Evolutionary conservation across 2,113 vertebrate species (phyloP), one percentile per base, ranked within the genome.

Genomic region (Rhinoptilus africanus): DNA sequence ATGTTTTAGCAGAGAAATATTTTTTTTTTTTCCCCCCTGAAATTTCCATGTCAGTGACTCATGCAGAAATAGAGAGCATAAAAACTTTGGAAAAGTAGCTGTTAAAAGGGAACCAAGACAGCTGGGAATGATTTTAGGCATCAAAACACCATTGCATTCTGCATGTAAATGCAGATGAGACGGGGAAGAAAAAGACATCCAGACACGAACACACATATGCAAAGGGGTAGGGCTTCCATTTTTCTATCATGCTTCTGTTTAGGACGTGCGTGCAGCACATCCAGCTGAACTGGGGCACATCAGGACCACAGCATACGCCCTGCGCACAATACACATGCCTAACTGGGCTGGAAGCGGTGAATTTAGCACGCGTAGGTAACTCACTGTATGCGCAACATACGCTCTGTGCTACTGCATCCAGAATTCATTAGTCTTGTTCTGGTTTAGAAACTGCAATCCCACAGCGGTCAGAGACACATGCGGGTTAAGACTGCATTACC

Each of bases 251-350:
- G 13, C 5, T 50, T 81, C 69, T 85, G 24, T 68, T 87, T 37
- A 78, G 20, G 66, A 39, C 5, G 47, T 7, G 4, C 2, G 4
- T 27, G 23, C n/a, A 59, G 24, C n/a, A 91, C 87, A 78, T 24
- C 23, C 64, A 87, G 41, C 24, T 67, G 54, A 92, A 60, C 5
- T 3, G 9, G 26, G 37, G 48, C 22, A 50, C 28, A 37, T 26
- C 14, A 67, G 74, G 77, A 50, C 7, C 15, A 37, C 8, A 0
- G 0, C 22, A 14, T 16, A 9, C 0, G 2, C 24, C 47, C 48
- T 8, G 27, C 1, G 4, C 47, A 57, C 8, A 16, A 19, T 2
- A 15, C 2, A 1, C 4, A n/a, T 47, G 10, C 8, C 20, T 18
- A 48, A n/a, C 22, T 9, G 43, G 41, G 41, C 23, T 57, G 26